Base-by-base conservation (phyloP, 2,888 invertebrate species). In the Drosophila niveifrons region DNA sequence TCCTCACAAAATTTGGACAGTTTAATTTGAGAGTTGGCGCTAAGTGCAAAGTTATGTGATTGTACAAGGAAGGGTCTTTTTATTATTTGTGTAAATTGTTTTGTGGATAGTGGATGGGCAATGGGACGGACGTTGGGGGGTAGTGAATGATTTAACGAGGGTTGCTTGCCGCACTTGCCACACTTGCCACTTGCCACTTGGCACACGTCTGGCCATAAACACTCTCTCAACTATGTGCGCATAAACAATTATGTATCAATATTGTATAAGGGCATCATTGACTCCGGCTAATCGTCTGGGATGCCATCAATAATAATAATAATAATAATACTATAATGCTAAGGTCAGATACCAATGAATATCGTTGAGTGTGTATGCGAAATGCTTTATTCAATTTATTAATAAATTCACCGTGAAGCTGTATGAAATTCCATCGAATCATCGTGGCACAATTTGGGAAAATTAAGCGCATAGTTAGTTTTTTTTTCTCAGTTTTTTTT, bases 21-120 rank as follows among this genome's bases (percentile, higher is more conserved):
- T 80, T 89, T 90, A 89, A 90, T 90, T 88, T 87, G 88, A 75
- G 85, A 64, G 72, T 77, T 63, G 75, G 68, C 77, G 87, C 78
- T 89, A 89, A 83, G 89, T 83, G 89, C 79, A 86, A 83, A 87
- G 89, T 89, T 87, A 87, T 83, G 83, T 84, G 83, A 86, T 82
- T 78, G 78, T 65, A 67, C 67, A 76, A 76, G 76, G 80, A 76
- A 76, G 76, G 80, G 76, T 69, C 66, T 31, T 31, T 52, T 23
- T 18, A 39, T 70, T 55, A 28, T 48, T 29, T 57, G 53, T 36
- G n/a, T 34, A 11, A 34, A 34, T 34, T 34, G 23, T 2, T 23
- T 23, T 23, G 23, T n/a, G n/a, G 56, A 15, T 31, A 48, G 51
- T 29, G 66, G 66, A 48, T 55, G 43, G 53, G 48, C 41, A 47